phyloP scores from a whole-genome alignment of 2,113 vertebrate genomes.

The Rhinogobius similis region DNA sequence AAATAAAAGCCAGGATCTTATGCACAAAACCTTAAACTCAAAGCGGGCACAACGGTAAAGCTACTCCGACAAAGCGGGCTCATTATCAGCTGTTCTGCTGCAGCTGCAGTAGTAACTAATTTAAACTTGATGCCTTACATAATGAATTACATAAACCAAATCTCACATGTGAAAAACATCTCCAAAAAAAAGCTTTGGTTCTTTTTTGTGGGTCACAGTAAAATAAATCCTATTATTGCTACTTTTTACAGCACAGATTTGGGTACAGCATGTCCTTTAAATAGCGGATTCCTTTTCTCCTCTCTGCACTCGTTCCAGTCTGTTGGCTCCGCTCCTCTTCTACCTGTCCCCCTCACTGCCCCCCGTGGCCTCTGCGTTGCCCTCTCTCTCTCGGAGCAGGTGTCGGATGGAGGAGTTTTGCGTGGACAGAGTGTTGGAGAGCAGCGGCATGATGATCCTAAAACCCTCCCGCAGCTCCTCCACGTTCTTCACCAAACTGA shows the following conservation, averaged over 20 bases:
- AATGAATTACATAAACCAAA: no score
- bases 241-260: background rate
- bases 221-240: background rate
- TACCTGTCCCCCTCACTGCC: conserved; percentile 40
- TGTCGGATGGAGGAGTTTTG: conserved; percentile 77
- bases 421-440: conserved; percentile 71
- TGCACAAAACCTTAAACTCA: background rate
- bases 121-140: background rate
- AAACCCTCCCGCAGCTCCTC: conserved; percentile 72
- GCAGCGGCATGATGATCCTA: conserved; percentile 72
- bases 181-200: background rate
- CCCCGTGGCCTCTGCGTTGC: conserved; percentile 12
- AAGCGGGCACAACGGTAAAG: background rate
- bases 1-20: background rate
- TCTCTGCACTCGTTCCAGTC: background rate
- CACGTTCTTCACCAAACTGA: conserved; percentile 74
- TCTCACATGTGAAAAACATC: no score
- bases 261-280: background rate
- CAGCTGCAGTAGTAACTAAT: background rate
- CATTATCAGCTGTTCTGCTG: no score
- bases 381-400: conserved; percentile 71
- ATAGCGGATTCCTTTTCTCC: background rate
- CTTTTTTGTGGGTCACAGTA: background rate
- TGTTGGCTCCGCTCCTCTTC: conserved; percentile 3
- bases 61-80: no score